Percentiles rank a stretch among this genome's conserved stretches.
Conservation (phyloP, 2,888 invertebrate species). For the Cantharis rufa region DNA sequence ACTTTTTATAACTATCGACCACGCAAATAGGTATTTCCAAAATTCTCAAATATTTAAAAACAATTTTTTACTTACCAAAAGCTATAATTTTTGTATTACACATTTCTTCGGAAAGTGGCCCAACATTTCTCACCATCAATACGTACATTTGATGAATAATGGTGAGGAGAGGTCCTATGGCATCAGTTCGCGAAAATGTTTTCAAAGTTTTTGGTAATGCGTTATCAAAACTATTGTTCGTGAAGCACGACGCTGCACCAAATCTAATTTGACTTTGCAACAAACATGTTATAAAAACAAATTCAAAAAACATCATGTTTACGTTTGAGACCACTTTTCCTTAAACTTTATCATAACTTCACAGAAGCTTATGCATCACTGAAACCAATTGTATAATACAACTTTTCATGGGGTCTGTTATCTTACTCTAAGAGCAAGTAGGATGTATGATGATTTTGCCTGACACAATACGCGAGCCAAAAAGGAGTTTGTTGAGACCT, state of each 20-base stretch:
- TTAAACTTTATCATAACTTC: background rate
- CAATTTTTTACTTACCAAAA: background rate
- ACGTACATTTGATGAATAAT: background rate
- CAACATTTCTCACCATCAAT: background rate
- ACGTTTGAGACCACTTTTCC: background rate
- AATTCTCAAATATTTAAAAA: background rate
- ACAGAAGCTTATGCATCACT: background rate
- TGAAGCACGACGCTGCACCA: background rate
- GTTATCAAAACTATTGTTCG: background rate
- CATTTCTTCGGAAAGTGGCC: background rate
- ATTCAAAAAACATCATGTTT: background rate
- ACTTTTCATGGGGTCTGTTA: background rate
- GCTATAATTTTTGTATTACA: background rate
- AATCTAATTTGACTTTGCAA: background rate
- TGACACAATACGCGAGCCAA: background rate
- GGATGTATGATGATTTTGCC: background rate
- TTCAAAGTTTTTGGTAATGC: background rate
- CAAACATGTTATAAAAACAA: background rate
- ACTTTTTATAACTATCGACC: background rate
- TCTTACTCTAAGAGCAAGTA: background rate
- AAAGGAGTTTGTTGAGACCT: background rate
- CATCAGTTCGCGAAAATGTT: background rate
- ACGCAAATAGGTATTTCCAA: no score
- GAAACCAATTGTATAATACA: background rate
- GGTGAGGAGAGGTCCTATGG: background rate